Base-by-base conservation (phyloP, 2,888 invertebrate genomes). In the Megalurothrips usitatus region DNA sequence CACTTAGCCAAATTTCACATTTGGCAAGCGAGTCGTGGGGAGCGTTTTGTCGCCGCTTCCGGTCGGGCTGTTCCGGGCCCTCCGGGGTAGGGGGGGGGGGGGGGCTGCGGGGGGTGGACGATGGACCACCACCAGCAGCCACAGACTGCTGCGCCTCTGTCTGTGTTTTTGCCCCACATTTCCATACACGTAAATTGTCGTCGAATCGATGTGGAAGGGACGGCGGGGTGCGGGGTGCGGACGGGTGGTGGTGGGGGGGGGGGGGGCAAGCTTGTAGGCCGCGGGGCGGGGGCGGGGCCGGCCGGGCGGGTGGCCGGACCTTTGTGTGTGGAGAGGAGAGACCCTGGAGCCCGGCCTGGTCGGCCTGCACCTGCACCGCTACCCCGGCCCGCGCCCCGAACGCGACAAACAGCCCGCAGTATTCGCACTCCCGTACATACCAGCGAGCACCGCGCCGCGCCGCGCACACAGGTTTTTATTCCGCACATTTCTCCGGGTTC, bases 21-120 rank as follows among this genome's bases (percentile, higher is more conserved):
- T 58, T 79, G 34, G 80, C 75, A 48, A n/a, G 80, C 8, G 79
- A 26, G 19, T 23, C 58, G 63, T 26, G 26, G 79, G 63, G 79
- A 48, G 75, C 19, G 17, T 3, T 79, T 79, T 63, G 79, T 43
- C 47, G 79, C 49, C 79, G 79, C 80, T 48, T 48, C 26, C 47
- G 79, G 79, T 68, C 43, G 58, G 34, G 34, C 34, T 43, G 34
- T 43, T 43, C 34, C 34, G 34, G 34, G 34, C 34, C 34, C 34
- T 43, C 79, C 78, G 80, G 81, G 81, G 43, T 52, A 4, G 58
- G 0, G 58, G 14, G 58, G 19, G 58, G 14, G 17, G 17, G 58
- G 58, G 58, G 52, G 12, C 52, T 52, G 52, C 52, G 12, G 10
- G 58, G 14, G 6, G 58, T 58, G 58, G 6, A 14, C 14, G 19